Percentiles rank a stretch among this genome's conserved stretches.
phyloP scores from a whole-genome alignment of 2,797 vertebrate species.

The Lacerta bilineata region DNA sequence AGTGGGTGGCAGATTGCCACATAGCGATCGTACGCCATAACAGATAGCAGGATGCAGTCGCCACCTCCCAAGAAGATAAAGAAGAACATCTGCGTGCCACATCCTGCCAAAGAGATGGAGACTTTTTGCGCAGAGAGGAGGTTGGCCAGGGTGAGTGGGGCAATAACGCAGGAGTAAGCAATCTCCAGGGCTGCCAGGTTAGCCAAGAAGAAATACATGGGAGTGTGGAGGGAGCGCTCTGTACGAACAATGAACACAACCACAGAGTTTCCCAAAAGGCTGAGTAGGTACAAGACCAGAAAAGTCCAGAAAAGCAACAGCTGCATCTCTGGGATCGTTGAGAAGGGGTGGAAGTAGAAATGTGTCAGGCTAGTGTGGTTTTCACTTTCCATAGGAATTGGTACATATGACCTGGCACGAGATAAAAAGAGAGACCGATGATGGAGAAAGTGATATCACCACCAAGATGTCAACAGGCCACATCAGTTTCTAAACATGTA shows the following conservation, averaged over 20 bases:
- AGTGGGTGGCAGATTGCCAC: conserved; percentile 58
- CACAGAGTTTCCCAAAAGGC: conserved; percentile 57
- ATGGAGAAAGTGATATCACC: too few species aligned
- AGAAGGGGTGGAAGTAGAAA: conserved; percentile 66
- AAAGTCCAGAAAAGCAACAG: conserved; percentile 57
- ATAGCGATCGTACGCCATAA: conserved; percentile 62
- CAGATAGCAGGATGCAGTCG: conserved; percentile 55
- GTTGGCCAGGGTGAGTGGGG: conserved; percentile 62
- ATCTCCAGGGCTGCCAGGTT: conserved; percentile 65
- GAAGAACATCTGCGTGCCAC: conserved; percentile 69
- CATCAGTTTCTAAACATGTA: too few species aligned
- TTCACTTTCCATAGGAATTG: conserved; percentile 43
- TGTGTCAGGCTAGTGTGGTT: conserved; percentile 47
- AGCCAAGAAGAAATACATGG: conserved; percentile 68
- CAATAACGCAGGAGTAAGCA: conserved; percentile 57
- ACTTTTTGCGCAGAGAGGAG: conserved; percentile 61
- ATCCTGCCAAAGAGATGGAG: conserved; percentile 43
- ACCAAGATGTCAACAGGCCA: too few species aligned
- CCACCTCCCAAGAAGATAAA: conserved; percentile 66
- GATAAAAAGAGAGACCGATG: neutral
- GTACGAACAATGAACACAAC: conserved; percentile 32
- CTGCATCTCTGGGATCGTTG: conserved; percentile 47
- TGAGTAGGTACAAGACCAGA: conserved; percentile 56
- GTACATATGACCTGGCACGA: neutral
- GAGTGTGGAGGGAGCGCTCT: conserved; percentile 53